Percentiles rank a stretch among this genome's conserved stretches.
These are phyloP conservation scores for Malthinus flaveolus DNA, from an alignment of 2,888 invertebrate species.

Conservation along the genomic window DNA sequence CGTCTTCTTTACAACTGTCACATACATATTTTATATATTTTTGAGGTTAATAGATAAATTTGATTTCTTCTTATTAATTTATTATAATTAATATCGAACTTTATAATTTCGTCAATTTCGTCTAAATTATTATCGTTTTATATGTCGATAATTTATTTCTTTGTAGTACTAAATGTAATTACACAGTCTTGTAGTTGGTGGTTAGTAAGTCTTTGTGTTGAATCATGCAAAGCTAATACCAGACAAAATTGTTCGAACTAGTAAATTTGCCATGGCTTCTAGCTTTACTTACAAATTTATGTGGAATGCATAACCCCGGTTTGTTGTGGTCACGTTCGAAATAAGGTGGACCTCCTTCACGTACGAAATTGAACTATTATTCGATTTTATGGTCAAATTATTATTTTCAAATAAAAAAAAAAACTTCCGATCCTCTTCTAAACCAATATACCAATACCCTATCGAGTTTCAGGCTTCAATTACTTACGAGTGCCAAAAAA, in stretches of 20 bases:
- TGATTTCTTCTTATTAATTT: background rate
- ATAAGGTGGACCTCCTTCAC: constrained; percentile 10
- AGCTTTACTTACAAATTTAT: constrained; percentile 18
- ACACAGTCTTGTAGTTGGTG: constrained; percentile 6
- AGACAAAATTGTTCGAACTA: constrained; percentile 10
- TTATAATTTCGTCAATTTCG: no score
- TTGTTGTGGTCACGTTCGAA: constrained; percentile 18
- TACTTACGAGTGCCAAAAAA: no score
- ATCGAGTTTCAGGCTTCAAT: no score
- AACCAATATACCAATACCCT: no score
- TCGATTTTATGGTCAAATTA: constrained; percentile 18
- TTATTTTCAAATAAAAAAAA: constrained; percentile 1
- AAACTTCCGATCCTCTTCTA: background rate
- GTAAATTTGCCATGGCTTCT: constrained; percentile 12
- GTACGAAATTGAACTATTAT: constrained; percentile 16
- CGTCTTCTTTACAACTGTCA: constrained; percentile 45
- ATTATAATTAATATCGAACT: background rate
- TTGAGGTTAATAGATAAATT: background rate
- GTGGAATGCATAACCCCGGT: constrained; percentile 14
- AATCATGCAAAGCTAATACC: background rate
- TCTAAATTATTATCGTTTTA: background rate
- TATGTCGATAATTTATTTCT: background rate
- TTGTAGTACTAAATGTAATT: constrained; percentile 11
- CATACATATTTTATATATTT: constrained; percentile 43
- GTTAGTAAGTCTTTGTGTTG: constrained; percentile 2